Percentiles rank a stretch among this genome's conserved stretches.
Evolutionary conservation across 92 coral and sea anemone genomes (phyloP).

Genomic region (Siderastrea siderea): DNA sequence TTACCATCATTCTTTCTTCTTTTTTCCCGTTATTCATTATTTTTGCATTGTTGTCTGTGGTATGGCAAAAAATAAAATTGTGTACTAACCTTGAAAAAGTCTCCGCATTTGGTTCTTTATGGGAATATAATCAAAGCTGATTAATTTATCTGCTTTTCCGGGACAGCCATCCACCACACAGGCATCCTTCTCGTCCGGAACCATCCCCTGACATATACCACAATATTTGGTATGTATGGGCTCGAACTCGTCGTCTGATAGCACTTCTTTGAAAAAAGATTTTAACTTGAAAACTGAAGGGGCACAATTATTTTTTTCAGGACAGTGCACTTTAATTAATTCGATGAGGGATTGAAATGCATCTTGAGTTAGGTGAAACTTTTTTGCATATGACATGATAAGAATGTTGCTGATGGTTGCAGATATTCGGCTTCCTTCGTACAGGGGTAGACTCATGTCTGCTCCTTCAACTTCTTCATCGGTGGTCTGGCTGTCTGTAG

Average conservation of each 20-base stretch:
- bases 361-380: not conserved
- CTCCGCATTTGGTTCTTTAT: no score
- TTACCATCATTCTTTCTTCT: no score
- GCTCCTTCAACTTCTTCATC: no score
- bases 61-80: no score
- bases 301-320: not conserved
- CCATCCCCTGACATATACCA: not conserved
- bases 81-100: no score
- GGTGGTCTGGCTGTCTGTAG: no score
- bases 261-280: not conserved
- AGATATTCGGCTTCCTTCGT: no score
- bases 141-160: not conserved
- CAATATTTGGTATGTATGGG: not conserved
- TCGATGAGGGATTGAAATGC: not conserved
- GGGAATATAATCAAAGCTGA: not conserved
- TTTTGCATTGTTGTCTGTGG: no score
- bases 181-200: not conserved
- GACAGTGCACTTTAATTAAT: not conserved
- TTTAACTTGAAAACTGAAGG: not conserved
- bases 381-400: not conserved
- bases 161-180: not conserved
- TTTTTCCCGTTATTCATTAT: no score
- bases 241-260: not conserved
- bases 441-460: no score
- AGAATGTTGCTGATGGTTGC: not conserved